phyloP scores from a whole-genome alignment of 2,888 invertebrate genomes.

The Lasius platythorax region DNA sequence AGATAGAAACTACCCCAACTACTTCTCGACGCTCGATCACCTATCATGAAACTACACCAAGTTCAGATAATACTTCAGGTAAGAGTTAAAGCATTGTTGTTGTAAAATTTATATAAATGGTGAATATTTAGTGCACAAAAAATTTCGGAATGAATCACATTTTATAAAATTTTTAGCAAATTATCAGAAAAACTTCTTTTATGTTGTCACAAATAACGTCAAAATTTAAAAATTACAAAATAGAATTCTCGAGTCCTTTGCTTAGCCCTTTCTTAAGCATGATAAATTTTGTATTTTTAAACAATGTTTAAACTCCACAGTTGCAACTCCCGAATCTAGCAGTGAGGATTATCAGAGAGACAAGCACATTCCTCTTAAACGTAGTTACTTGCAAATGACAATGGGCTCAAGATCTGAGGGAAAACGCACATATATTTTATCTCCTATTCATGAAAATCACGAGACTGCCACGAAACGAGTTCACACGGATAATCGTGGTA shows the following conservation, averaged over 20 bases:
- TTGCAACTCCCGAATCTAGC: conserved; percentile 68
- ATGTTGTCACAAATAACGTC: neutral
- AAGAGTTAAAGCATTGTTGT: conserved; percentile 5
- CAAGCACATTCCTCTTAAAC: conserved; percentile 69
- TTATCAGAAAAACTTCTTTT: neutral
- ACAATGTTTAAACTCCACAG: conserved; percentile 51
- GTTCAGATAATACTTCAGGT: conserved; percentile 75
- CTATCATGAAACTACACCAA: conserved; percentile 76
- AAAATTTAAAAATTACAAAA: neutral
- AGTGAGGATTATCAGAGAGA: conserved; percentile 31
- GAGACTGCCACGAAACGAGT: conserved; percentile 84
- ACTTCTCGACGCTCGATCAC: conserved; percentile 67
- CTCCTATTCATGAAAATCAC: conserved; percentile 82
- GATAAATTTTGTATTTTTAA: conserved; percentile 6
- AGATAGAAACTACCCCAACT: conserved; percentile 81
- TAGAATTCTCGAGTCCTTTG: neutral
- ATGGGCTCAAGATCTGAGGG: conserved; percentile 72
- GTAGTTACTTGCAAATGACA: conserved; percentile 77
- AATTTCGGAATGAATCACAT: neutral
- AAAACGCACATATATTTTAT: conserved; percentile 80
- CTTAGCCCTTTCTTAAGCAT: neutral
- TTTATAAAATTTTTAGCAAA: neutral
- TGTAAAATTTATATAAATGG: neutral
- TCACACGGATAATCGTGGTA: conserved; percentile 84
- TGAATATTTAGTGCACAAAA: neutral